These are phyloP conservation scores for Crotalus viridis DNA, from an alignment of 2,113 vertebrate genomes.

Conservation along the genomic window DNA sequence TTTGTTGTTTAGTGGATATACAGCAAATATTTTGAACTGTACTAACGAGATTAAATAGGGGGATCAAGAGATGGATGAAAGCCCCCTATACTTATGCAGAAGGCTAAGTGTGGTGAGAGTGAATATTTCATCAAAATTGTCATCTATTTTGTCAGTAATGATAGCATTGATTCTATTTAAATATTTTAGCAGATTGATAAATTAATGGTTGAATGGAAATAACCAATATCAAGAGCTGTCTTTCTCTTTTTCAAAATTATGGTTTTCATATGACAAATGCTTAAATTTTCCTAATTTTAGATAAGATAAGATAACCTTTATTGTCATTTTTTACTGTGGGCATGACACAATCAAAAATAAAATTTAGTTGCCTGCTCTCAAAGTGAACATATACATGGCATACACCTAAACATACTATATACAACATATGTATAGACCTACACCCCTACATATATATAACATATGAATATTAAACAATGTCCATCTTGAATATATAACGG, in stretches of 20 bases:
- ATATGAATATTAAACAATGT: too few relatives aligned
- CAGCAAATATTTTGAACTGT: neutral
- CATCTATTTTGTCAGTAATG: neutral
- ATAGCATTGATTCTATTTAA: neutral
- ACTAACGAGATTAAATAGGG: neutral
- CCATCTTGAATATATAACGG: too few relatives aligned
- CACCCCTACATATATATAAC: too few relatives aligned
- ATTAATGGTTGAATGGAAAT: neutral
- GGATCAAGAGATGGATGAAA: neutral
- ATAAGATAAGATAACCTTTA: too few relatives aligned
- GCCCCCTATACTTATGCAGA: neutral
- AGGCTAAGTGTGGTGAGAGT: neutral
- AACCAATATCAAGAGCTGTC: neutral
- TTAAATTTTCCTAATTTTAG: neutral
- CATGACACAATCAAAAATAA: too few relatives aligned
- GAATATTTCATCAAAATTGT: neutral
- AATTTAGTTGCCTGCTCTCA: too few relatives aligned
- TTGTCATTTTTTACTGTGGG: too few relatives aligned
- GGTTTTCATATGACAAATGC: neutral
- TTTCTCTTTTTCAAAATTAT: neutral
- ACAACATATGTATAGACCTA: too few relatives aligned
- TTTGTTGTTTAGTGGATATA: neutral
- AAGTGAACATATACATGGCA: too few relatives aligned
- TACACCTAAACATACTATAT: too few relatives aligned
- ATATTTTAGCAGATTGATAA: neutral